These are phyloP conservation scores for Teleogryllus occipitalis DNA, from an alignment of 1,140 invertebrate species.

Conservation along the genomic window DNA sequence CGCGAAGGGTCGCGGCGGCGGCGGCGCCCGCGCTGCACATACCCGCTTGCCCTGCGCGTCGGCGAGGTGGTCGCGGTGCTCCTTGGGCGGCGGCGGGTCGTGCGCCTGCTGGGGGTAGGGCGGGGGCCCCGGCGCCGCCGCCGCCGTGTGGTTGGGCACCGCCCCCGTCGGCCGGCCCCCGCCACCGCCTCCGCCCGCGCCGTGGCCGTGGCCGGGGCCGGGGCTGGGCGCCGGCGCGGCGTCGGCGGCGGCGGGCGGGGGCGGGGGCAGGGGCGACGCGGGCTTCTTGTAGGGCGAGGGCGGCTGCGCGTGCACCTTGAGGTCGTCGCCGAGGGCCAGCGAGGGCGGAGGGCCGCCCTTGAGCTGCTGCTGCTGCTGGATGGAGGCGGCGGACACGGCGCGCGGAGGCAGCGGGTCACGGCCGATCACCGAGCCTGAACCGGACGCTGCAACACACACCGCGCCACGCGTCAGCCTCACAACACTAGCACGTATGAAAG, in stretches of 20 bases:
- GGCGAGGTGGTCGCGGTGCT: background rate
- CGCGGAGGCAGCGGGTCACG: constrained; percentile 42
- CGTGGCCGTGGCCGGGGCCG: background rate
- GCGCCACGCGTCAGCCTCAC: background rate
- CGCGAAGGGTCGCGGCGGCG: no score
- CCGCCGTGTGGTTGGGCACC: background rate
- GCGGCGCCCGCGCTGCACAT: background rate
- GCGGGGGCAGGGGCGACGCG: no score
- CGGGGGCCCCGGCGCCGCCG: background rate
- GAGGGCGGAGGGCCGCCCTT: no score
- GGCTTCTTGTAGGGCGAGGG: no score
- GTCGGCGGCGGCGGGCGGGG: constrained; percentile 28
- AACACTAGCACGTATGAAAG: no score
- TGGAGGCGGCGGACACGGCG: constrained; percentile 39
- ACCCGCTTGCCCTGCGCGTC: constrained; percentile 12
- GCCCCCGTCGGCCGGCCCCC: no score
- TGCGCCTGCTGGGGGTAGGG: background rate
- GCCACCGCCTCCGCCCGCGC: background rate
- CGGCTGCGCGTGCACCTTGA: no score
- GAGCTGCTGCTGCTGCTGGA: constrained; percentile 31
- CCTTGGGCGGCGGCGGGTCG: background rate
- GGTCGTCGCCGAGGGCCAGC: no score
- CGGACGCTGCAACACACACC: constrained; percentile 40
- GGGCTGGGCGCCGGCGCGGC: constrained; percentile 29
- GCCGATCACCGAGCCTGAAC: constrained; percentile 47